Base-by-base conservation (phyloP, 2,113 vertebrate species). In the Protobothrops mucrosquamatus region DNA sequence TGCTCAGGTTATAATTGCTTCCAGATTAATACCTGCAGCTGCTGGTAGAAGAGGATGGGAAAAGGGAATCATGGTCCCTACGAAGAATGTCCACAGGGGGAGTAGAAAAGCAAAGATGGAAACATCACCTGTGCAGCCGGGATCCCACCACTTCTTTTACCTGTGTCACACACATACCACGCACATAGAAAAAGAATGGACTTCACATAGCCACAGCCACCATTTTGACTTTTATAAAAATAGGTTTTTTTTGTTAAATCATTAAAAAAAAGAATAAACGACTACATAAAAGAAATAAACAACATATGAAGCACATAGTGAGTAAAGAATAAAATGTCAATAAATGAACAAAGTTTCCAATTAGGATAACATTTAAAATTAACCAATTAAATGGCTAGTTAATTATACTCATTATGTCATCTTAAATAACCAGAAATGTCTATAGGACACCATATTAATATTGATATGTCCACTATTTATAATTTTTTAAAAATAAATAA, bases 1-100 rank as follows among this genome's bases (percentile, higher is more conserved):
- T 96, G 96, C 97, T 96, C 96, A 97, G 95, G 11, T 96, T 97
- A 97, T 96, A 97, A 97, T 96, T 95, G 94, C 94, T 96, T 95
- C 96, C 93, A 93, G 90, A 94, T 97, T 95, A 96, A 95, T 64
- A 64, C 11, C 29, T 64, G 88, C 92, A 95, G 94, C 95, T 95
- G 87, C 87, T 69, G 85, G 57, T 57, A 92, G 86, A 95, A 92
- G 96, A 96, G 94, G 88, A 93, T 85, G 92, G 11, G 3, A 91
- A 92, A 91, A 92, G 81, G 61, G 94, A 89, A 64, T 81, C 95
- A 88, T 26, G 20, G 43, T 34, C 92, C 87, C 91, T 92, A 54
- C 34, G 85, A 34, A 74, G 64, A 34, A 34, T 74, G n/a, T 20
- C 6, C 69, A 74, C n/a, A 74, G n/a, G 14, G 64, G 29, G 64